These are phyloP conservation scores for Amphiura filiformis DNA, from an alignment of 35 echinoderm and acorn worm species.

Conservation along the genomic window DNA sequence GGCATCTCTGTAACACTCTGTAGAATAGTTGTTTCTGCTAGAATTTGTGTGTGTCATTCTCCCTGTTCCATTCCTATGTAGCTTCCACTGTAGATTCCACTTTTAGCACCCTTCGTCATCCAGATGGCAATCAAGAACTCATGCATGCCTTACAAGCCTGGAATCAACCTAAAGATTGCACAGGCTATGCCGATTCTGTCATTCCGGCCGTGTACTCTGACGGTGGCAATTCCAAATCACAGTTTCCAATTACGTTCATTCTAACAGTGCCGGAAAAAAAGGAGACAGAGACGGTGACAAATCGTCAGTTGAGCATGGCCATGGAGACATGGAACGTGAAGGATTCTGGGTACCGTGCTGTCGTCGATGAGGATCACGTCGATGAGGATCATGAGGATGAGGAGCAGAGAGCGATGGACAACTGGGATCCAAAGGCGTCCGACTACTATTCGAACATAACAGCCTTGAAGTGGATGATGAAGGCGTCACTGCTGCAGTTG, in stretches of 20 bases:
- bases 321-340: background rate
- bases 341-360: background rate
- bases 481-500: slow-evolving; percentile 53
- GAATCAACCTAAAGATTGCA: too few relatives aligned
- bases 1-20: too few relatives aligned
- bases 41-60: too few relatives aligned
- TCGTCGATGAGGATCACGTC: background rate
- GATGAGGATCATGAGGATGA: background rate
- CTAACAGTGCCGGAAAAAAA: background rate
- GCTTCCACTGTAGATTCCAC: too few relatives aligned
- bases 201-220: too few relatives aligned
- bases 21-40: too few relatives aligned
- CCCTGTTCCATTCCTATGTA: too few relatives aligned
- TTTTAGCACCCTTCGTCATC: too few relatives aligned
- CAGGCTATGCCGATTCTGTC: too few relatives aligned
- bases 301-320: background rate
- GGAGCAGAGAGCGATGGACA: background rate
- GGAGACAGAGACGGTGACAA: background rate
- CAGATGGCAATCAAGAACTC: too few relatives aligned
- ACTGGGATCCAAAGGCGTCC: slow-evolving; percentile 64
- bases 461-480: slow-evolving; percentile 73
- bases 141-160: too few relatives aligned
- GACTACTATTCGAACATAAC: slow-evolving; percentile 57
- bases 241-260: background rate
- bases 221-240: too few relatives aligned